phyloP scores from a whole-genome alignment of 2,797 vertebrate genomes.

The Phoxinus dragarum region DNA sequence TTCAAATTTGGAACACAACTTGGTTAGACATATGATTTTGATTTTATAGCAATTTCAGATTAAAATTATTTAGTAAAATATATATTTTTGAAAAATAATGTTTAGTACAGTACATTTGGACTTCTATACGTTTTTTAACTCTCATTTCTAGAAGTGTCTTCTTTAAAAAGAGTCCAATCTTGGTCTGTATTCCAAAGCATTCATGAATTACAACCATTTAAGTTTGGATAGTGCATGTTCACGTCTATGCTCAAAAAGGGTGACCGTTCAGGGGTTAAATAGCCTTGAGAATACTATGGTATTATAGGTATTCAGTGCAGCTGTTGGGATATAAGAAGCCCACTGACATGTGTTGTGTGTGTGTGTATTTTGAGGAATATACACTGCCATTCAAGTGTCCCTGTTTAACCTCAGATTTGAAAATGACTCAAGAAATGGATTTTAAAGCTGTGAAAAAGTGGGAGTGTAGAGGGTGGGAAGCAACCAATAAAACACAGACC shows the following conservation, averaged over 20 bases:
- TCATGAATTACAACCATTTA: neutral
- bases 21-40: neutral
- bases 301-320: constrained; percentile 9
- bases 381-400: neutral
- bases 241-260: neutral
- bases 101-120: neutral
- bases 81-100: neutral
- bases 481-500: neutral
- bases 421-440: neutral
- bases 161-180: no score
- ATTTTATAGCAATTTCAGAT: neutral
- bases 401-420: neutral
- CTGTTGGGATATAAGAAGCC: constrained; percentile 4
- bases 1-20: neutral
- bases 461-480: neutral
- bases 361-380: constrained; percentile 38
- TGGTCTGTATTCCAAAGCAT: neutral
- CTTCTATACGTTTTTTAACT: neutral
- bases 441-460: neutral
- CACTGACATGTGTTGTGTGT: neutral
- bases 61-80: neutral
- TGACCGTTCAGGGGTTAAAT: neutral
- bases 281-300: neutral
- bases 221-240: neutral
- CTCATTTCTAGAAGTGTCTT: neutral